Conservation (phyloP, 2,888 invertebrate genomes). For the Hemithea aestivaria region DNA sequence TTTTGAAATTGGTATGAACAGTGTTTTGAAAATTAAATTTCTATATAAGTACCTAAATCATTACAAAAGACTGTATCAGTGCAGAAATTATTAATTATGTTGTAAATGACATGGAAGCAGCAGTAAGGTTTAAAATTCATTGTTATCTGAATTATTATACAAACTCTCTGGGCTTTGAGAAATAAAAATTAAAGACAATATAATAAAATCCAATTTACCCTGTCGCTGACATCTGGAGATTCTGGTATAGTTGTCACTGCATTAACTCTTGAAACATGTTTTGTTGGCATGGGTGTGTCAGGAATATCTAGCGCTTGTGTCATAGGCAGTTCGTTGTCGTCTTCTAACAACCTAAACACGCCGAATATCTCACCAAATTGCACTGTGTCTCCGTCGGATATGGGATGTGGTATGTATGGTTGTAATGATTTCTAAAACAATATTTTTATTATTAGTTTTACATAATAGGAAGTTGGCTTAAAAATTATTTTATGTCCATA, state of each 20-base stretch:
- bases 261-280: slow-evolving; percentile 40
- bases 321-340: slow-evolving; percentile 58
- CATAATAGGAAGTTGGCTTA: too few relatives aligned
- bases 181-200: background rate
- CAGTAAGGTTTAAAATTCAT: too few relatives aligned
- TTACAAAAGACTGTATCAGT: too few relatives aligned
- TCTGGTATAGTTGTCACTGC: slow-evolving; percentile 55
- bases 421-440: slow-evolving; percentile 51
- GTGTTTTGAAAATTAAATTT: too few relatives aligned
- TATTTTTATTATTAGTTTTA: background rate
- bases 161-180: too few relatives aligned
- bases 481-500: too few relatives aligned
- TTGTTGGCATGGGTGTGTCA: slow-evolving; percentile 49
- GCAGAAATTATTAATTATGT: too few relatives aligned
- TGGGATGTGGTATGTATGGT: slow-evolving; percentile 58
- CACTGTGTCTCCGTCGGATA: slow-evolving; percentile 60
- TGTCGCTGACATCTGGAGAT: slow-evolving; percentile 68
- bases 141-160: too few relatives aligned
- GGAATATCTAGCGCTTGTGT: slow-evolving; percentile 64
- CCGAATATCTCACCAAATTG: slow-evolving; percentile 69
- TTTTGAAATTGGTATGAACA: too few relatives aligned
- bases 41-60: too few relatives aligned
- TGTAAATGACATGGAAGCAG: too few relatives aligned
- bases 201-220: slow-evolving; percentile 39
- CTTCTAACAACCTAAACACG: slow-evolving; percentile 57